Evolutionary conservation across 2,113 vertebrate species (phyloP), one percentile per base, ranked within the genome.

Genomic region (Embiotoca jacksoni): DNA sequence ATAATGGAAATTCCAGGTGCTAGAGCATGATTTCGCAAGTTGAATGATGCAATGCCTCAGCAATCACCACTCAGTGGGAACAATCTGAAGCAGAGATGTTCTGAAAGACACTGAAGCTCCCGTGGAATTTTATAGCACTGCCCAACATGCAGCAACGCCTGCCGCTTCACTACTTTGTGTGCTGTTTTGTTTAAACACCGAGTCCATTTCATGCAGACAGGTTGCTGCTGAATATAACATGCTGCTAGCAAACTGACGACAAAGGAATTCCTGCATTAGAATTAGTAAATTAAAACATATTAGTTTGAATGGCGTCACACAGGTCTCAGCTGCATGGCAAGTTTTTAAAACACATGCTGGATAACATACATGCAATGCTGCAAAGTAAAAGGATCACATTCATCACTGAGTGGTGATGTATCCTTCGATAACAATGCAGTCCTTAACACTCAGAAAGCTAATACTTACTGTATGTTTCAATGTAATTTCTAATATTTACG

Each of bases 321-420:
- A 86, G 74, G 65, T 77, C 35, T 75, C 44, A 54, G 55, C 32
- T 72, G 85, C 88, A 81, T 75, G 78, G 47, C 32, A 56, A 49
- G 37, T 63, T 63, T 56, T 71, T 55, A 58, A 46, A 88, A 86
- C 54, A 78, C 88, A 91, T 90, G 92, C 89, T 78, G 52, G 39
- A 72, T 47, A 80, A 85, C 16, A 77, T 11, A 67, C 90, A 89
- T 91, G 90, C 91, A 86, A 57, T 4, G 55, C 44, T 75, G 75
- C 61, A 66, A 63, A 6, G 1, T 41, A 56, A 77, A 71, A 50
- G 31, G 47, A 83, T 85, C 59, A 73, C 57, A 78, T 76, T 49
- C 16, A 71, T 47, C 56, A 61, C 23, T 33, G 9, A 67, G 23
- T 58, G 54, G 41, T 30, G 49, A 30, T 57, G 59, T 64, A 58